Base-by-base conservation (phyloP, 2,888 invertebrate species). In the Parnassius mnemosyne region DNA sequence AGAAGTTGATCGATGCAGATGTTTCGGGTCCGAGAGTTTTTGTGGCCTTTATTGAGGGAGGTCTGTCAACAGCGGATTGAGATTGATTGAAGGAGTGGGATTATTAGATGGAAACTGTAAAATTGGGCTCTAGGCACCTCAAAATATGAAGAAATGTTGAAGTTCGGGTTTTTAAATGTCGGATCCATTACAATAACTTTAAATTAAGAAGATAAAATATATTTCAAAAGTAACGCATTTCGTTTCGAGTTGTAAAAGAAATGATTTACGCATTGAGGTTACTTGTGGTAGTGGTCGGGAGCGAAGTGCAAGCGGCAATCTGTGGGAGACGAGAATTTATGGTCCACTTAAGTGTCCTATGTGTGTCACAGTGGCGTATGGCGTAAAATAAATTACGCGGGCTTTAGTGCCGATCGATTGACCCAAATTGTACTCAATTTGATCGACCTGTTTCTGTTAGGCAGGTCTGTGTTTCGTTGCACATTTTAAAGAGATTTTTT, bases 261-360 rank as follows among this genome's bases (percentile, higher is more conserved):
- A 41, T 59, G 13, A 47, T 62, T 60, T 59, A 73, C 13, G 10
- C 10, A 49, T 49, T 49, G 49, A 49, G 49, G 49, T 13, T 49
- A 13, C 49, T n/a, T 49, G 49, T 49, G 50, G 76, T 72, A 72
- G 71, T 60, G 70, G 68, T 57, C 63, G 10, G 20, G 58, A 51
- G 59, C 56, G 66, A 16, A 52, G 44, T 51, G 50, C 52, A 46
- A 41, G 46, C 41, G 52, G 47, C 56, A 47, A 52, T 61, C 61
- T 52, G 66, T 67, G 65, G 62, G 69, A 76, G 74, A 75, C 74
- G 76, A 76, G 74, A 79, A 80, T 80, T 81, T 83, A 80, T 81
- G 75, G 74, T 77, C 79, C 78, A 76, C 80, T 79, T 78, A 74
- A 72, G 71, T 68, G 65, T 66, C 67, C 67, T 69, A 81, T 78